A percentile compares a stretch with the other conserved stretches of the same genome.
phyloP scores from a whole-genome alignment of 1,140 invertebrate genomes.

The Wasmannia auropunctata region DNA sequence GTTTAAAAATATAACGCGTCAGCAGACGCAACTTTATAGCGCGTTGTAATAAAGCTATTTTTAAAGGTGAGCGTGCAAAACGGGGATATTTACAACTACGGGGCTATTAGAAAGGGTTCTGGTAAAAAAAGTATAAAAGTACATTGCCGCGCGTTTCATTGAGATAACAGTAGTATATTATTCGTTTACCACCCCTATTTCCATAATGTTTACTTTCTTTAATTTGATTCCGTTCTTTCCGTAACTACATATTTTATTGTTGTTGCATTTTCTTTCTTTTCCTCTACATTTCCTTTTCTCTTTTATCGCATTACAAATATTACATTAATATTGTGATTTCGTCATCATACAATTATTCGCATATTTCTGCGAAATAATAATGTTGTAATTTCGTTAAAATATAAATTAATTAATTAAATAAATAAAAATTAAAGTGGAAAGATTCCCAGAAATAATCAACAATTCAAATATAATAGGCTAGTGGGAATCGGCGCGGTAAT shows the following conservation, averaged over 20 bases:
- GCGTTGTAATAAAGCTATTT: slow-evolving; percentile 32
- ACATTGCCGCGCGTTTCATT: neutral
- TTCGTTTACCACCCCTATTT: neutral
- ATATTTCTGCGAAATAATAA: neutral
- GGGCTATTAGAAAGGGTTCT: slow-evolving; percentile 3
- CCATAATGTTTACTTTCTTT: neutral
- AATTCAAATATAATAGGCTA: too few relatives aligned
- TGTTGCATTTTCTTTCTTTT: too few relatives aligned
- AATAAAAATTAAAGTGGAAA: too few relatives aligned
- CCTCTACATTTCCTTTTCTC: neutral
- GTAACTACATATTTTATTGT: neutral
- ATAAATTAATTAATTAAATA: too few relatives aligned
- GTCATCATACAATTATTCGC: too few relatives aligned
- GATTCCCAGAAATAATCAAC: too few relatives aligned
- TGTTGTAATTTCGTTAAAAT: neutral
- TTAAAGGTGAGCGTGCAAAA: slow-evolving; percentile 21
- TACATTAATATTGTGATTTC: neutral
- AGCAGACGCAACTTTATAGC: neutral
- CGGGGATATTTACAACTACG: neutral
- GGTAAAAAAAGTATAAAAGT: slow-evolving; percentile 18
- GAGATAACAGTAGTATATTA: neutral
- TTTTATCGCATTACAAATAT: neutral
- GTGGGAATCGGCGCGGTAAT: too few relatives aligned
- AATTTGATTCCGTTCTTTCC: neutral
- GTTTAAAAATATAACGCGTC: slow-evolving; percentile 21